phyloP scores from a whole-genome alignment of 2,113 vertebrate species.

The Cynopterus brachyotis region DNA sequence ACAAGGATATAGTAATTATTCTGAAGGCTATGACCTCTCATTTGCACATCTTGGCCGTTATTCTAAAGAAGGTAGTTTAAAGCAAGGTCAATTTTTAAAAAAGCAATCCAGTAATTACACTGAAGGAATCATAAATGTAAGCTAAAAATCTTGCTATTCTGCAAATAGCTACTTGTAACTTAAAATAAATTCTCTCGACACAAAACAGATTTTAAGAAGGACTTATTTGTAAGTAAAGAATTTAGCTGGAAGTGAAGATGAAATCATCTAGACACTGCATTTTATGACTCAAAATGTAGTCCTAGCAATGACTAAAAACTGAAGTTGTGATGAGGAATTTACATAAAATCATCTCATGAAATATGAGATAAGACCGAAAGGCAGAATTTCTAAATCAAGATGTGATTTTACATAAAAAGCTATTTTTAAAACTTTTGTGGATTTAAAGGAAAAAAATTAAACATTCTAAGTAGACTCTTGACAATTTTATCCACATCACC shows the following conservation, averaged over 20 bases:
- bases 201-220: background rate
- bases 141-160: background rate
- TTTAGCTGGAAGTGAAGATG: background rate
- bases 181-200: background rate
- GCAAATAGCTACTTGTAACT: background rate
- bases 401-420: background rate
- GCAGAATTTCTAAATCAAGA: conserved; percentile 8
- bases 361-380: background rate
- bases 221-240: conserved; percentile 10
- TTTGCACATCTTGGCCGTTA: background rate
- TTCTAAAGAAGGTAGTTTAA: background rate
- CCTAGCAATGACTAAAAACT: background rate
- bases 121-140: background rate
- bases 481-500: background rate
- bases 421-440: background rate
- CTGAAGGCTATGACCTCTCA: background rate
- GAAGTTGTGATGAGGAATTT: background rate
- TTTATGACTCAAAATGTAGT: background rate
- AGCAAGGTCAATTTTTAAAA: background rate
- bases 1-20: background rate
- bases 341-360: background rate
- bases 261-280: background rate
- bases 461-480: background rate
- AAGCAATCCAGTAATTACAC: background rate
- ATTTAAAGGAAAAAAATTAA: background rate